These are phyloP conservation scores for Centropristis striata DNA, from an alignment of 2,113 vertebrate genomes.

Conservation along the genomic window DNA sequence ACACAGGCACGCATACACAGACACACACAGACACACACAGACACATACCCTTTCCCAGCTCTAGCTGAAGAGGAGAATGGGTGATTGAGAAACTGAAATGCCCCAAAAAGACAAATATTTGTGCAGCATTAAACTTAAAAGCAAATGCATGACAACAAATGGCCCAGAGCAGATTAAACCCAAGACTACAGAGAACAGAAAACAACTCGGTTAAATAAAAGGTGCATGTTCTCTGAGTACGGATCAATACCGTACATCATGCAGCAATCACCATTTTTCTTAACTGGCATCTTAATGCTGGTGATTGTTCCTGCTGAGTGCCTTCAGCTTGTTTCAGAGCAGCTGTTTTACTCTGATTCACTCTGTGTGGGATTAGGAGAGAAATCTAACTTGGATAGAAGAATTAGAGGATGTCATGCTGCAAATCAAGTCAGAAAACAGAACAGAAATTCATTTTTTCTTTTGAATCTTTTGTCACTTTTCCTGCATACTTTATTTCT, in stretches of 20 bases:
- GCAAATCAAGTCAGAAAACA: neutral
- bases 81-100: no score
- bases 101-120: no score
- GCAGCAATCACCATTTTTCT: neutral
- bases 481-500: neutral
- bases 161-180: no score
- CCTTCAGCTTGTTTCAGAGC: neutral
- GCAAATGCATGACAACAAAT: neutral
- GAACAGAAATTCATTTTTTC: neutral
- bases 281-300: neutral
- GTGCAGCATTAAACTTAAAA: no score
- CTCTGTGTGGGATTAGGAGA: neutral
- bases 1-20: no score
- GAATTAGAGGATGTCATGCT: neutral
- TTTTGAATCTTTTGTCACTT: neutral
- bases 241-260: neutral
- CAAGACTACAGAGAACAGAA: neutral
- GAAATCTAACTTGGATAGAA: no score
- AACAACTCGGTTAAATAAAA: neutral
- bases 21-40: no score
- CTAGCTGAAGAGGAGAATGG: no score
- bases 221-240: neutral
- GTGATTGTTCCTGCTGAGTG: neutral
- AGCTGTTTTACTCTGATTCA: neutral
- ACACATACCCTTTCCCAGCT: no score